These are phyloP conservation scores for Chaetophractus vellerosus DNA, from an alignment of 2,797 vertebrate genomes.

Conservation along the genomic window DNA sequence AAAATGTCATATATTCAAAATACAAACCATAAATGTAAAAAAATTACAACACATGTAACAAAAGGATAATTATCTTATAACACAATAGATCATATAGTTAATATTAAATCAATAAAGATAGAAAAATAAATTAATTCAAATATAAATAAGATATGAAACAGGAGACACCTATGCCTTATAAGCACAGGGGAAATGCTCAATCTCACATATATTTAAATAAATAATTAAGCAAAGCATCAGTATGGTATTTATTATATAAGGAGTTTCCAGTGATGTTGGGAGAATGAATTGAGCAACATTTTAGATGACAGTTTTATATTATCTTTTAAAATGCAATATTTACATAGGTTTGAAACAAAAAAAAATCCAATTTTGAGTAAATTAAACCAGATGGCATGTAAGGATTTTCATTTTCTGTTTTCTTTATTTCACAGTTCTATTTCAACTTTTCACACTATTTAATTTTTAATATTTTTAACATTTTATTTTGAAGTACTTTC, in stretches of 20 bases:
- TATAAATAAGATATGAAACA: neutral
- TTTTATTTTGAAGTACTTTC: no score
- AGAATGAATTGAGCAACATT: neutral
- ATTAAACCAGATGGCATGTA: neutral
- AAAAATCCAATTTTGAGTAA: neutral
- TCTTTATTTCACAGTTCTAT: neutral
- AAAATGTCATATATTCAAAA: neutral
- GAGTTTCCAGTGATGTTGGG: neutral
- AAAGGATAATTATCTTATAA: neutral
- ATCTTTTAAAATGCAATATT: neutral
- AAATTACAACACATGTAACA: neutral
- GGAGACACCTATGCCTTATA: neutral
- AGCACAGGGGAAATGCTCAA: neutral
- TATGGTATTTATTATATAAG: neutral
- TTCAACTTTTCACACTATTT: neutral
- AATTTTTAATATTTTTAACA: no score
- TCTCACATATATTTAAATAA: neutral
- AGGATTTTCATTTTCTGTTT: neutral
- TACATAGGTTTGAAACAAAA: neutral
- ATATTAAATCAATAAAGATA: neutral
- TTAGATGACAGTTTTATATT: neutral
- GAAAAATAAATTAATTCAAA: neutral
- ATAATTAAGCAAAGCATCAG: neutral
- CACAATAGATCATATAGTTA: neutral
- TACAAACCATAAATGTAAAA: neutral